Evolutionary conservation across 2,113 vertebrate genomes (phyloP), one percentile per base, ranked within the genome.

Genomic region (Callopanchax toddi): DNA sequence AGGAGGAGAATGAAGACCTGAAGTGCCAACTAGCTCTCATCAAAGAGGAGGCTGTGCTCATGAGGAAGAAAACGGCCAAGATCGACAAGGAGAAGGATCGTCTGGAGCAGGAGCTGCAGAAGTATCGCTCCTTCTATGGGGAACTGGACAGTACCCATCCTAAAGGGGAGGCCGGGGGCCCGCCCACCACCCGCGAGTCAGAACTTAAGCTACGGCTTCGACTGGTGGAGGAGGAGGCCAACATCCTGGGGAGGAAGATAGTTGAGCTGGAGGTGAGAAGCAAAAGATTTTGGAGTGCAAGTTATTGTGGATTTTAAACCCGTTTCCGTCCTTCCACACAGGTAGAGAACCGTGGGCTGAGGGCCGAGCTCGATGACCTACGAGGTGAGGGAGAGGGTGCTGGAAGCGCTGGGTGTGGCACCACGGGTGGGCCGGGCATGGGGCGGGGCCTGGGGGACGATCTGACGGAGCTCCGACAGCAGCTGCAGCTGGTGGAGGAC

Each of bases 41-140:
- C 76, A 98, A 97, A 80, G 97, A 99, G 82, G 97, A 99, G 79
- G 95, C 95, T 0, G 92, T 93, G 34, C 84, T 99, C 40, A 97
- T 99, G 97, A 94, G 96, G 71, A 98, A 97, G 92, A 98, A 98
- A 90, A 94, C 96, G 67, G 97, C 96, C 49, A 97, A 95, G 86
- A 95, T 97, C 0, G 97, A 98, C 79, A 98, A 97, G 76, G 97
- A 98, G 66, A 98, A 98, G 80, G 97, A 99, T 79, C 87, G 94
- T 29, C 88, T 97, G 20, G 97, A 99, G 52, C 94, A 96, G 1
- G 95, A 99, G 86, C 90, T 99, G 16, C 96, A 98, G 84, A 98
- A 98, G 76, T 99, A 99, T 56, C 91, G 94, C 40, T 97, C 95
- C 0, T 96, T 99, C 83, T 99, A 98, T 7, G 97, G 97, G 0